A percentile compares a stretch with the other conserved stretches of the same genome.
Conservation (phyloP, 2,113 vertebrate genomes). For the Carassius carassius region DNA sequence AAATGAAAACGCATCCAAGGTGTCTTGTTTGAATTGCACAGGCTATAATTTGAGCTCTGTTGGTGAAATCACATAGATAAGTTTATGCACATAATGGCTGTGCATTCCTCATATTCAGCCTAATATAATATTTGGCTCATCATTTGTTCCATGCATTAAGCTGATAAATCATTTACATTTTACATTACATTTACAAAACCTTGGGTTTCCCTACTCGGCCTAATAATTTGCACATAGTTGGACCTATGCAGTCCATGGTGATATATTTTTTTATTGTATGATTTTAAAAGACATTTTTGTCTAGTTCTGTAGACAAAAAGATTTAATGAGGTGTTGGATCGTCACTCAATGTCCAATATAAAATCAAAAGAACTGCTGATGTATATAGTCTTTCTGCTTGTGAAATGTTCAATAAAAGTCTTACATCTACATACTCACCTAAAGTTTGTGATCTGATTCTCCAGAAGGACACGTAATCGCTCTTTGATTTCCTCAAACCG, state of each 20-base stretch:
- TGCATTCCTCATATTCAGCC: background rate
- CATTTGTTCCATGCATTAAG: conserved; percentile 3
- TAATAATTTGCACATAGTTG: background rate
- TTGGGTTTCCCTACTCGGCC: background rate
- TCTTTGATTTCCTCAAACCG: conserved; percentile 99
- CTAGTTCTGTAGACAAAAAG: background rate
- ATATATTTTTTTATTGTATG: background rate
- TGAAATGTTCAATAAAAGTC: background rate
- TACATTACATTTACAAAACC: background rate
- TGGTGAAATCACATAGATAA: conserved; percentile 4
- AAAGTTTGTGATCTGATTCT: conserved; percentile 99
- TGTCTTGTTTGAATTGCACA: conserved; percentile 6
- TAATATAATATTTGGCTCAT: conserved; percentile 10
- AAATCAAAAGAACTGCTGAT: background rate
- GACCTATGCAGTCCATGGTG: background rate
- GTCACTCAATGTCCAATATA: background rate
- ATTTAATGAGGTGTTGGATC: background rate
- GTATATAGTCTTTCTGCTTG: background rate
- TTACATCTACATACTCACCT: conserved; percentile 76
- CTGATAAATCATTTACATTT: background rate
- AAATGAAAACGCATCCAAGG: background rate
- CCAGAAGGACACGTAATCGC: conserved; percentile 91
- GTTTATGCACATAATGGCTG: background rate
- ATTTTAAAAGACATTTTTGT: conserved; percentile 2
- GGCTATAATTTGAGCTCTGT: conserved; percentile 13